phyloP scores from a whole-genome alignment of 2,797 vertebrate species.

The Catamblyrhynchus diadema region DNA sequence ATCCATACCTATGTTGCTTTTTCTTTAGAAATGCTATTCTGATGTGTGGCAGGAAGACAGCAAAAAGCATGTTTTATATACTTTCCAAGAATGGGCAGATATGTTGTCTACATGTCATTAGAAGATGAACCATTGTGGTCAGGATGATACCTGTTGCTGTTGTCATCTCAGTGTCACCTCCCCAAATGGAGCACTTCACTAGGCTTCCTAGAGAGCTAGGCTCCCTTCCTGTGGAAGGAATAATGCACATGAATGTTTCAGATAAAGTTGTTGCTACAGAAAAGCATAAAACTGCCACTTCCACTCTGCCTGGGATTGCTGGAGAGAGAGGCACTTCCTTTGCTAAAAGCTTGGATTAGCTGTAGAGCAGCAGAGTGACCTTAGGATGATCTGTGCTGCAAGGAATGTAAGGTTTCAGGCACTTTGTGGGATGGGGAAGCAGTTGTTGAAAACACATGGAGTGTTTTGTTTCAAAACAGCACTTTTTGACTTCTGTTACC shows the following conservation, averaged over 20 bases:
- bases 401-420: neutral
- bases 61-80: neutral
- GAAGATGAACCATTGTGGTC: neutral
- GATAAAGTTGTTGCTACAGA: neutral
- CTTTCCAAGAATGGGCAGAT: neutral
- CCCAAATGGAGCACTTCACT: neutral
- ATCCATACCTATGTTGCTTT: neutral
- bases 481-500: neutral
- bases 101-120: neutral
- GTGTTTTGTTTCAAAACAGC: conserved; percentile 1
- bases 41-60: neutral
- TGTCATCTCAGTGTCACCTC: neutral
- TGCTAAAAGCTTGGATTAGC: neutral
- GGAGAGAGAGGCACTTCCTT: neutral
- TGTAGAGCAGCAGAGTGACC: neutral
- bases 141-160: neutral
- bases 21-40: neutral
- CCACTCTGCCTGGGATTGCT: neutral
- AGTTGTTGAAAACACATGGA: neutral
- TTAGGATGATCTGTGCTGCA: neutral
- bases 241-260: neutral
- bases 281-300: neutral
- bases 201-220: neutral
- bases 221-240: neutral
- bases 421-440: neutral